Conservation (phyloP, 64 coral and sea anemone genomes). For the Montipora cactus region DNA sequence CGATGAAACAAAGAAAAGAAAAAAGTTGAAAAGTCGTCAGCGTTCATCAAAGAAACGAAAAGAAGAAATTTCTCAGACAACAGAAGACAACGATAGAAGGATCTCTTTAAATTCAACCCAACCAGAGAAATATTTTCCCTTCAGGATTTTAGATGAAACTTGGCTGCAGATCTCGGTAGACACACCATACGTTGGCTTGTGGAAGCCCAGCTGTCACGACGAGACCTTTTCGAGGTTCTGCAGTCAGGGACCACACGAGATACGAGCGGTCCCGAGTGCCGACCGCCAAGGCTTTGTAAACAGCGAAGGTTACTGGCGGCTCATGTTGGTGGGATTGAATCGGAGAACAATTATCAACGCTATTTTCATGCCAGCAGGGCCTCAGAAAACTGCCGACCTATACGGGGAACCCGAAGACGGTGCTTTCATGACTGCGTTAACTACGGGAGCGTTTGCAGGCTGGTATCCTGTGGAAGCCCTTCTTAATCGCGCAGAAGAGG, state of each 20-base stretch:
- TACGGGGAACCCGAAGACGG: neutral
- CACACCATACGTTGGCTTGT: constrained; percentile 20
- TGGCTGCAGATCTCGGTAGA: neutral
- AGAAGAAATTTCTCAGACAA: neutral
- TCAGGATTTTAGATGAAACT: constrained; percentile 45
- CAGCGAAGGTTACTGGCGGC: constrained; percentile 53
- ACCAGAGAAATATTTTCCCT: constrained; percentile 42
- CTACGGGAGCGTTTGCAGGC: constrained; percentile 6
- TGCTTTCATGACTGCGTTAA: constrained; percentile 51
- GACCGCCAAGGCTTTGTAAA: constrained; percentile 43
- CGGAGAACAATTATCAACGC: constrained; percentile 51
- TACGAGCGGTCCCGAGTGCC: constrained; percentile 29
- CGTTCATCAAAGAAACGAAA: neutral
- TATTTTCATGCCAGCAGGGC: constrained; percentile 57
- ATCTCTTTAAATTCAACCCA: neutral
- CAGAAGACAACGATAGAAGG: neutral
- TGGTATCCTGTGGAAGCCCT: constrained; percentile 16
- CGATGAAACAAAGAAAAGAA: neutral
- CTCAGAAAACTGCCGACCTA: neutral
- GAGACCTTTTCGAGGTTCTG: constrained; percentile 34
- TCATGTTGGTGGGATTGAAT: constrained; percentile 71
- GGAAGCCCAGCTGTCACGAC: neutral
- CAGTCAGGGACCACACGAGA: constrained; percentile 20
- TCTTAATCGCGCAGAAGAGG: constrained; percentile 49
- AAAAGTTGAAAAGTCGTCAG: neutral